Percentiles rank a stretch among this genome's conserved stretches.
Conservation (phyloP, 2,113 vertebrate species). For the Suricata suricatta region DNA sequence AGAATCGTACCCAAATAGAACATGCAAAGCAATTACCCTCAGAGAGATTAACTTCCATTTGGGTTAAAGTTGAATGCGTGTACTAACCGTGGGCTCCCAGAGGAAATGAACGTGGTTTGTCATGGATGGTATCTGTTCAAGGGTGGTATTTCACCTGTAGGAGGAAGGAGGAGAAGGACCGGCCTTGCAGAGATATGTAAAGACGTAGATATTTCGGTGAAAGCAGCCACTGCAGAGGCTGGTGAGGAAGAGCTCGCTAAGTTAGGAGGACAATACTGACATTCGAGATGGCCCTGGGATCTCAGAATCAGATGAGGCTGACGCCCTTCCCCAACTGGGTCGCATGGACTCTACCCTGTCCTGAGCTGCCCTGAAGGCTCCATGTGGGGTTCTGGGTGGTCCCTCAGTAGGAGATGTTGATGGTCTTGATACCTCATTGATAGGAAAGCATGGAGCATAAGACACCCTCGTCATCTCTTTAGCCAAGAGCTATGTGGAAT, state of each 20-base stretch:
- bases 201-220: neutral
- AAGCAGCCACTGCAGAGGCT: neutral
- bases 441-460: neutral
- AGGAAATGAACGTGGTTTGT: neutral
- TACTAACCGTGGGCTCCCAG: neutral
- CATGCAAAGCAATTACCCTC: neutral
- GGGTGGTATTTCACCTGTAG: neutral
- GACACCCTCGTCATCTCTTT: neutral
- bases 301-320: neutral
- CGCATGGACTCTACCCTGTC: accelerated
- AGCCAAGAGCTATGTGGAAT: neutral
- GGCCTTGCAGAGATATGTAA: neutral
- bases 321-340: accelerated
- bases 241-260: neutral
- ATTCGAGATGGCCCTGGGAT: neutral
- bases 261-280: neutral
- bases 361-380: neutral
- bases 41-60: neutral
- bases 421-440: neutral
- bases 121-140: neutral
- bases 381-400: neutral
- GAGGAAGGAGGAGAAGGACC: neutral
- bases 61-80: neutral
- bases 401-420: neutral
- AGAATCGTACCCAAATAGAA: neutral